A percentile compares a stretch with the other conserved stretches of the same genome.
These are phyloP conservation scores for Xiphydria camelus DNA, from an alignment of 2,888 invertebrate species.

Conservation along the genomic window DNA sequence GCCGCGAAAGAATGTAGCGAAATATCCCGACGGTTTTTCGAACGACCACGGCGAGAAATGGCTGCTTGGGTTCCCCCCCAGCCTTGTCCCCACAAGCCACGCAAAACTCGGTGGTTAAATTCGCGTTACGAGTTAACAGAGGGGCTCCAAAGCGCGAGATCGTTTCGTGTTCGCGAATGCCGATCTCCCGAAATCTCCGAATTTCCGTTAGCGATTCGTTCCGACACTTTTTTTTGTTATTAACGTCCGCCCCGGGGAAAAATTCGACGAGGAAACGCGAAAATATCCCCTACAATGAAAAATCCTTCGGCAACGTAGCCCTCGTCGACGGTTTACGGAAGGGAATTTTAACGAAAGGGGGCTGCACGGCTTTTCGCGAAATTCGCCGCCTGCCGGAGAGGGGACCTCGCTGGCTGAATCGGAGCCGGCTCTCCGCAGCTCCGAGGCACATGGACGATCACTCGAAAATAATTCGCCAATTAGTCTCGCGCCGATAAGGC, in stretches of 20 bases:
- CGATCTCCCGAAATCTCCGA: no score
- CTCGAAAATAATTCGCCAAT: slow-evolving; percentile 18
- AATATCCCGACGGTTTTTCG: neutral
- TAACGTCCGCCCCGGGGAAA: neutral
- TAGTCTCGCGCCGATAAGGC: neutral
- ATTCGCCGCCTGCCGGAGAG: slow-evolving; percentile 23
- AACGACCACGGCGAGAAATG: neutral
- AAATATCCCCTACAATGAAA: neutral
- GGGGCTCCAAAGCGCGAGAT: no score
- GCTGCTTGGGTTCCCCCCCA: neutral
- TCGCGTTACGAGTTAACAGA: no score
- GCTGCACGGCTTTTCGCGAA: slow-evolving; percentile 18
- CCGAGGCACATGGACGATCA: slow-evolving; percentile 10
- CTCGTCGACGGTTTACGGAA: neutral
- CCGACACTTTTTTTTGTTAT: no score
- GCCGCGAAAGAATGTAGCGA: neutral
- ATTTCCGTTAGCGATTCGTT: no score
- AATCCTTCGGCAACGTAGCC: neutral
- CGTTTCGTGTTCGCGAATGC: no score
- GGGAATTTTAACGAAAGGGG: neutral
- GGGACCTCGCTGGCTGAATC: slow-evolving; percentile 24
- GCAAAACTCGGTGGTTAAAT: no score
- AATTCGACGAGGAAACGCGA: neutral
- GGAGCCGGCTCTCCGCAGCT: slow-evolving; percentile 20
- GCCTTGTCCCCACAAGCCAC: no score